Evolutionary conservation across 2,888 invertebrate species (phyloP).

Genomic region (Amphimallon solstitiale): DNA sequence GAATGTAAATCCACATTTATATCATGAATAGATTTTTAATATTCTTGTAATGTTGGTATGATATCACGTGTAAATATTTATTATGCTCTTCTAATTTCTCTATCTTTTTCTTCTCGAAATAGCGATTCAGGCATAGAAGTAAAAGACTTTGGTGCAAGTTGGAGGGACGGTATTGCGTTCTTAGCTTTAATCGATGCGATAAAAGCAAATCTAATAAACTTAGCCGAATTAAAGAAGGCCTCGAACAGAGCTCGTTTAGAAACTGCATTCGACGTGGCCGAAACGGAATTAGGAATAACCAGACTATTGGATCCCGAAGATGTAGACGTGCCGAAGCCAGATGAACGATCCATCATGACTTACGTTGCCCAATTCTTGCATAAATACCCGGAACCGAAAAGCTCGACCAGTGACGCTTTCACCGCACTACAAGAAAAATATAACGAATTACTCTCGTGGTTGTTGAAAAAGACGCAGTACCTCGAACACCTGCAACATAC

Average conservation of each 20-base stretch:
- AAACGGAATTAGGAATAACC: constrained; percentile 90
- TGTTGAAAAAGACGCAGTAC: constrained; percentile 79
- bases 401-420: constrained; percentile 77
- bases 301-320: constrained; percentile 94
- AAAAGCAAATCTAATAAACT: constrained; percentile 89
- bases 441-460: constrained; percentile 83
- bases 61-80: no score
- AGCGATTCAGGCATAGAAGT: constrained; percentile 90
- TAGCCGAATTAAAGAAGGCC: constrained; percentile 81
- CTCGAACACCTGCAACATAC: constrained; percentile 81
- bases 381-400: constrained; percentile 90
- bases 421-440: constrained; percentile 84
- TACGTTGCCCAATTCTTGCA: constrained; percentile 98
- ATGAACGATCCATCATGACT: constrained; percentile 98
- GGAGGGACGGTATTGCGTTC: constrained; percentile 97
- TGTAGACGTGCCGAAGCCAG: constrained; percentile 94
- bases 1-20: no score
- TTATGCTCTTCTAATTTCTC: no score
- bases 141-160: constrained; percentile 93
- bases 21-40: no score
- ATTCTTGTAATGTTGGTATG: no score
- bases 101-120: no score
- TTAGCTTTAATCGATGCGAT: constrained; percentile 95
- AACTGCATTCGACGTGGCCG: constrained; percentile 93
- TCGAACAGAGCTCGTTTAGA: constrained; percentile 87